Evolutionary conservation across 2,888 invertebrate species (phyloP).

Genomic region (Ptychoptera contaminata): DNA sequence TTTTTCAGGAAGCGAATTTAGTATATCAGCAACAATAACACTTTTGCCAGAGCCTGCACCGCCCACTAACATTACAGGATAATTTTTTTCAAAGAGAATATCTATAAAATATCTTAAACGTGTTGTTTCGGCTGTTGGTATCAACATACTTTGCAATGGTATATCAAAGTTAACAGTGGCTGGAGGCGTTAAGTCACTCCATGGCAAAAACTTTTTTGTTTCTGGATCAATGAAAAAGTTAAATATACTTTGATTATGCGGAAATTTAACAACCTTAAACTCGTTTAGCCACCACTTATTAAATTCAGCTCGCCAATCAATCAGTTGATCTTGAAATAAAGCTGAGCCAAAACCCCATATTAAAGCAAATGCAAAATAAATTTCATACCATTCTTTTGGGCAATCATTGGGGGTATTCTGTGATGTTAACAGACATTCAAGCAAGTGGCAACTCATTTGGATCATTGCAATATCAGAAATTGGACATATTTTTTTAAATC

Average conservation of each 20-base stretch:
- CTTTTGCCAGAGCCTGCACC: slow-evolving; percentile 85
- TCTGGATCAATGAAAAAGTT: slow-evolving; percentile 79
- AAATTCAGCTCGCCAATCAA: slow-evolving; percentile 88
- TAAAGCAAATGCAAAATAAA: slow-evolving; percentile 78
- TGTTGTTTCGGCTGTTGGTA: slow-evolving; percentile 80
- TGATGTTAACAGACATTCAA: slow-evolving; percentile 70
- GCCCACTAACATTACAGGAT: slow-evolving; percentile 85
- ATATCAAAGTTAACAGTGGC: slow-evolving; percentile 75
- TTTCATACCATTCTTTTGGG: slow-evolving; percentile 78
- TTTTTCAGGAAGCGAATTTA: slow-evolving; percentile 49
- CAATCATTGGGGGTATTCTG: slow-evolving; percentile 53
- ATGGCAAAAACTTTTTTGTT: slow-evolving; percentile 69
- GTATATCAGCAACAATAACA: slow-evolving; percentile 66
- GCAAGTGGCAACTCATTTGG: slow-evolving; percentile 71
- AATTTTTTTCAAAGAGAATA: slow-evolving; percentile 55
- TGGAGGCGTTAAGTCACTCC: slow-evolving; percentile 61
- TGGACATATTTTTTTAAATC: slow-evolving; percentile 82
- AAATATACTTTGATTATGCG: slow-evolving; percentile 68
- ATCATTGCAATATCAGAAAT: slow-evolving; percentile 82
- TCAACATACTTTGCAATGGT: slow-evolving; percentile 74
- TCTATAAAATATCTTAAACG: slow-evolving; percentile 79
- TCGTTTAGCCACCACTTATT: slow-evolving; percentile 91
- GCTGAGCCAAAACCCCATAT: slow-evolving; percentile 93
- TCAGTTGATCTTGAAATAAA: slow-evolving; percentile 74
- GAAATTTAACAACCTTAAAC: slow-evolving; percentile 85